phyloP scores from a whole-genome alignment of 92 coral and sea anemone species.

The Epizoanthus scotinus region DNA sequence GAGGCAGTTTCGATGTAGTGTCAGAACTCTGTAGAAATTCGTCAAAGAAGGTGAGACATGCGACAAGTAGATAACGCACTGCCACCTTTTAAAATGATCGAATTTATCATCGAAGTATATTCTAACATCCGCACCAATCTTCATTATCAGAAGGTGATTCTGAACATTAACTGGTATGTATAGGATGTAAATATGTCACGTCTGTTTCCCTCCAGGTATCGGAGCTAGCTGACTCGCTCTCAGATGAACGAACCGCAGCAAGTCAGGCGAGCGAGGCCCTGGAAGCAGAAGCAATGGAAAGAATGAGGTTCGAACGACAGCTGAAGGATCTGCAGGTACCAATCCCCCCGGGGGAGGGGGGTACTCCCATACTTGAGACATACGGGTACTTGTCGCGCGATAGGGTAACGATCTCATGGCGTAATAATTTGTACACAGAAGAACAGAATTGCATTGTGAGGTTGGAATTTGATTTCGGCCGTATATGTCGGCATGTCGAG shows the following conservation, averaged over 20 bases:
- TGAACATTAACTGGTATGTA: background rate
- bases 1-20: constrained; percentile 23
- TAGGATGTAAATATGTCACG: background rate
- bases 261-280: constrained; percentile 82
- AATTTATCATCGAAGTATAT: background rate
- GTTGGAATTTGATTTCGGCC: too few relatives aligned
- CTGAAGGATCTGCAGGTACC: constrained; percentile 82
- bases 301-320: constrained; percentile 89
- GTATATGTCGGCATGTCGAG: too few relatives aligned
- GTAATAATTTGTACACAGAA: background rate
- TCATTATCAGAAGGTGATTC: background rate
- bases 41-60: constrained; percentile 10
- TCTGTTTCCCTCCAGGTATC: constrained; percentile 59
- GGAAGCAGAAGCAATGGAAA: constrained; percentile 92
- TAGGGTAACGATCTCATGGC: background rate
- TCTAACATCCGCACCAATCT: constrained; percentile 2
- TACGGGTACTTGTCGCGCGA: background rate
- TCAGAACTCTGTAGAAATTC: constrained; percentile 20
- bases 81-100: too few relatives aligned
- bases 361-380: background rate
- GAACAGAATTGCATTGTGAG: background rate
- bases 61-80: too few relatives aligned
- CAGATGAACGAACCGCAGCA: constrained; percentile 91
- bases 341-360: background rate
- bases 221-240: constrained; percentile 81